phyloP scores from a whole-genome alignment of 2,888 invertebrate species.

The Yponomeuta malinellus region DNA sequence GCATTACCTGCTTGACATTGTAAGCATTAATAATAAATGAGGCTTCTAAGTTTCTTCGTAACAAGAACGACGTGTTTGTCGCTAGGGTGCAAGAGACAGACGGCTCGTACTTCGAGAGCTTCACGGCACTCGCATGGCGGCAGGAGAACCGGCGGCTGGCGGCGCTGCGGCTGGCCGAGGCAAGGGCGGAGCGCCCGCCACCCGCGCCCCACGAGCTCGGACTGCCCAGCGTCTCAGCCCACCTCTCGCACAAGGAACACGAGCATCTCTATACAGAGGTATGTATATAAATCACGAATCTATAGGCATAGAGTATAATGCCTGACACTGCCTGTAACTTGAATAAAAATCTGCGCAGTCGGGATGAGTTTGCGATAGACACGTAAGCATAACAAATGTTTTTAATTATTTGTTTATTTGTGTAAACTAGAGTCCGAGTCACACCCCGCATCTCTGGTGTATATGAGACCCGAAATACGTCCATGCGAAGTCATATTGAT shows the following conservation, averaged over 20 bases:
- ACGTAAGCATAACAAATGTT: no score
- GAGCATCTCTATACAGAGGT: slow-evolving; percentile 71
- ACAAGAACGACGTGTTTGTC: background rate
- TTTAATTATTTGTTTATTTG: no score
- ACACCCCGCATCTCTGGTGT: no score
- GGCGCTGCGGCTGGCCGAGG: slow-evolving; percentile 84
- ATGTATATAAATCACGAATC: slow-evolving; percentile 14
- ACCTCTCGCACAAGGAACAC: slow-evolving; percentile 75
- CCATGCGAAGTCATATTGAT: no score
- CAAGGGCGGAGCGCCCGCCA: slow-evolving; percentile 82
- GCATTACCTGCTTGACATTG: background rate
- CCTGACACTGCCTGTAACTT: no score
- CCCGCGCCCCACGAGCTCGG: slow-evolving; percentile 77
- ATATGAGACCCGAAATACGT: no score
- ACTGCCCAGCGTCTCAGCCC: slow-evolving; percentile 86
- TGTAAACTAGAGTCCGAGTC: no score
- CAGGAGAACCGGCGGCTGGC: slow-evolving; percentile 91
- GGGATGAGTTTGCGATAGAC: no score
- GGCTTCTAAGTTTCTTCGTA: background rate
- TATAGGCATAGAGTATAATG: no score
- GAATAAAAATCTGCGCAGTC: no score
- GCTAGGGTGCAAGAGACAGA: slow-evolving; percentile 94
- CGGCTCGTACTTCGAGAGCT: slow-evolving; percentile 95
- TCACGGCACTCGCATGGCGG: slow-evolving; percentile 93
- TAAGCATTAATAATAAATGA: background rate